These are phyloP conservation scores for Bungarus multicinctus DNA, from an alignment of 2,113 vertebrate genomes.

Conservation along the genomic window DNA sequence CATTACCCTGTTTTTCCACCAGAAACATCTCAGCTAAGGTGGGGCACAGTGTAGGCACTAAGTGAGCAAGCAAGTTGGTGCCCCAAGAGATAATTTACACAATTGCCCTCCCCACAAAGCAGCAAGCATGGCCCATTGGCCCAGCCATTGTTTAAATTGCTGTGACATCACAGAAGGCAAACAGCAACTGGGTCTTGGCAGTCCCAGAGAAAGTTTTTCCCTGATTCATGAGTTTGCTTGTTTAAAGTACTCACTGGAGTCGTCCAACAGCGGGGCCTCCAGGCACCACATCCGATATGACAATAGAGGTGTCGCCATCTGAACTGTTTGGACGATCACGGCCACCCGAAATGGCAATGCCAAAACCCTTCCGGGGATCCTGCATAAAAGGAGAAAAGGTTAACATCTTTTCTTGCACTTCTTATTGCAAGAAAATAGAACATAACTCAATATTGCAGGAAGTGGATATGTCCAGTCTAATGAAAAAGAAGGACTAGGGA, in stretches of 20 bases:
- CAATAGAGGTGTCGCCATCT: constrained; percentile 72
- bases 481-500: no score
- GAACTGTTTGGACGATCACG: constrained; percentile 73
- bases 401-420: no score
- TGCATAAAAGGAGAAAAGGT: constrained; percentile 18
- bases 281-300: constrained; percentile 86
- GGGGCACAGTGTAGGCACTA: neutral
- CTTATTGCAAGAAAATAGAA: neutral
- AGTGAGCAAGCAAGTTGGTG: neutral
- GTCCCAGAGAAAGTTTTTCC: neutral
- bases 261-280: constrained; percentile 86
- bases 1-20: no score
- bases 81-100: neutral
- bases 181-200: neutral
- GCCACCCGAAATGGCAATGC: constrained; percentile 89
- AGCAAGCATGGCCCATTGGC: neutral
- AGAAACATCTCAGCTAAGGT: neutral
- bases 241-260: constrained; percentile 80
- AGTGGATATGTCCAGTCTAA: no score
- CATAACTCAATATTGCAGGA: no score
- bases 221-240: neutral
- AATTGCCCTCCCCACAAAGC: no score
- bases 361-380: constrained; percentile 90
- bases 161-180: neutral
- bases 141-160: neutral